phyloP scores from a whole-genome alignment of 2,797 vertebrate genomes.

The Xenops minutus region DNA sequence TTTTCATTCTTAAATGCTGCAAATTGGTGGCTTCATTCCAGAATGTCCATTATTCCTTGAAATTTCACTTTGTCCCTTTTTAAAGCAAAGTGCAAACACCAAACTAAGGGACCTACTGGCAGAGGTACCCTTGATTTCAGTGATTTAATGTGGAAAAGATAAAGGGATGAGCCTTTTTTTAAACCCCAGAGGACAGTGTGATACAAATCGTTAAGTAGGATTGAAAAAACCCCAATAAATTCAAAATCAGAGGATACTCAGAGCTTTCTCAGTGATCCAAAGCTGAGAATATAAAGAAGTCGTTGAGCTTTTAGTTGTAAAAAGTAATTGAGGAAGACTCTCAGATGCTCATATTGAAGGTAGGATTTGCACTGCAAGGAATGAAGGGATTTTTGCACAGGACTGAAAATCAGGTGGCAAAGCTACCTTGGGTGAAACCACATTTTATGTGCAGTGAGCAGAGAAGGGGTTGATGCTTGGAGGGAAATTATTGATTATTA shows the following conservation, averaged over 20 bases:
- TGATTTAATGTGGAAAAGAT: neutral
- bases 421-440: neutral
- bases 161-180: neutral
- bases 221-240: neutral
- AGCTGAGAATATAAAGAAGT: neutral
- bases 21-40: fast-evolving
- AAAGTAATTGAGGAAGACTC: neutral
- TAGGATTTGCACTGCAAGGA: neutral
- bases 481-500: too few species aligned
- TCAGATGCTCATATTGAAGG: neutral
- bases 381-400: neutral
- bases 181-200: neutral
- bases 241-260: neutral
- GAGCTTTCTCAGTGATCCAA: neutral
- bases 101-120: neutral
- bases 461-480: neutral
- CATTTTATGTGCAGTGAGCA: neutral
- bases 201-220: neutral
- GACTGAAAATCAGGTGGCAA: neutral
- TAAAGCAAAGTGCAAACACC: neutral
- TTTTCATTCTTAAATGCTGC: neutral
- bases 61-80: neutral
- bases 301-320: neutral
- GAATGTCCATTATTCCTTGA: neutral
- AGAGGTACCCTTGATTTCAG: neutral